Base-by-base conservation (phyloP, 2,797 vertebrate species). In the Sphenodon punctatus region DNA sequence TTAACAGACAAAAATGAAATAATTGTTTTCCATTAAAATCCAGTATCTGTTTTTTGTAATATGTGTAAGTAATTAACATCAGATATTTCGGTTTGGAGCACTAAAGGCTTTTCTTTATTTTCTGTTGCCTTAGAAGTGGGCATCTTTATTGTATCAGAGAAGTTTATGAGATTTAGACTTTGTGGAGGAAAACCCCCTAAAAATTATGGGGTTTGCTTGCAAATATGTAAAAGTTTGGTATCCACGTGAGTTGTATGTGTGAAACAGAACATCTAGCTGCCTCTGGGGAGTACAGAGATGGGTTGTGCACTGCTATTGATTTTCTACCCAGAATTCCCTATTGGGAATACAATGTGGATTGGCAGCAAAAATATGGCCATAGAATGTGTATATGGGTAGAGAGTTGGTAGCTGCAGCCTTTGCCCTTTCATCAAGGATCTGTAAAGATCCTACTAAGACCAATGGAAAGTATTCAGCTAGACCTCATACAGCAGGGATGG, bases 11-110 rank as follows among this genome's bases (percentile, higher is more conserved):
- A 41, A 30, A 67, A 68, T 66, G 53, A 78, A 36, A n/a, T 25
- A 74, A 42, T 58, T 67, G 86, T 78, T 70, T 89, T 89, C 49
- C 81, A 59, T 70, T 80, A 63, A 78, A 45, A 86, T 41, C 63
- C 64, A 81, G 68, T 86, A 76, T 85, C 81, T 84, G 79, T 45
- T 78, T 64, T 75, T 68, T 86, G 39, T 67, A 65, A 42, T 88
- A 32, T 5, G 3, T 39, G 48, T 63, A 64, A 3, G 3, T 86
- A 88, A 90, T 51, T 6, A 22, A 82, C 87, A 51, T 73, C 82
- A 82, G 68, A 88, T 93, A 85, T 88, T 90, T 63, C 80, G 88
- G 68, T 90, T 89, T 43, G 19, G 10, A 72, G 58, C 69, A 38
- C 42, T 76, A 41, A 46, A 27, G 43, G 58, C 46, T 76, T 76